Evolutionary conservation across 2,888 invertebrate species (phyloP).

Genomic region (Rotaria macrura): DNA sequence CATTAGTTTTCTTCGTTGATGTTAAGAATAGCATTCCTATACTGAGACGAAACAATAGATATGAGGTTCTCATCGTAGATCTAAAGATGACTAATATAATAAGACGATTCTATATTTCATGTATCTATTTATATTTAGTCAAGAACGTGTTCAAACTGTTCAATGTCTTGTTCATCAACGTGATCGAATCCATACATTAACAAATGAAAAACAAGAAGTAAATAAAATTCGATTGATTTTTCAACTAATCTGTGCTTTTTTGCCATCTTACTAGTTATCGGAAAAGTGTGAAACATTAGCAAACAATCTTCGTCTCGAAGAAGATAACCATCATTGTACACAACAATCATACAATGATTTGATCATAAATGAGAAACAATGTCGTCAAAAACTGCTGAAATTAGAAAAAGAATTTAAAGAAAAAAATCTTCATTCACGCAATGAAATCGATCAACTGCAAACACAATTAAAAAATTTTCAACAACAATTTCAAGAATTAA

Average conservation of each 20-base stretch:
- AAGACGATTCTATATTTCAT: no score
- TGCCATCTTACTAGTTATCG: no score
- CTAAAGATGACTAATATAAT: no score
- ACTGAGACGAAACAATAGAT: no score
- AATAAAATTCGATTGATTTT: no score
- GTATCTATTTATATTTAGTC: background rate
- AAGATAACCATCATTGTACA: background rate
- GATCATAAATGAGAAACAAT: background rate
- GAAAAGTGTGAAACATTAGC: background rate
- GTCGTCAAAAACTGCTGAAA: background rate
- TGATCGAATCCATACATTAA: background rate
- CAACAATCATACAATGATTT: background rate
- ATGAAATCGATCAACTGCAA: background rate
- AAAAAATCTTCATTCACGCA: background rate
- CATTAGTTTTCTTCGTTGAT: no score
- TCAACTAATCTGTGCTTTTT: background rate
- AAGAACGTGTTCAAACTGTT: background rate
- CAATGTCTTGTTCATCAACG: background rate
- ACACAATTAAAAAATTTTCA: background rate
- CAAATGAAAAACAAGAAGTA: background rate
- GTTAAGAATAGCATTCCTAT: no score
- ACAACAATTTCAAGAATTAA: background rate
- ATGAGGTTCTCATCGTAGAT: no score
- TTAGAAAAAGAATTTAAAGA: background rate
- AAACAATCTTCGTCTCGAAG: background rate